phyloP scores from a whole-genome alignment of 2,888 invertebrate species.

The Baronia brevicornis region DNA sequence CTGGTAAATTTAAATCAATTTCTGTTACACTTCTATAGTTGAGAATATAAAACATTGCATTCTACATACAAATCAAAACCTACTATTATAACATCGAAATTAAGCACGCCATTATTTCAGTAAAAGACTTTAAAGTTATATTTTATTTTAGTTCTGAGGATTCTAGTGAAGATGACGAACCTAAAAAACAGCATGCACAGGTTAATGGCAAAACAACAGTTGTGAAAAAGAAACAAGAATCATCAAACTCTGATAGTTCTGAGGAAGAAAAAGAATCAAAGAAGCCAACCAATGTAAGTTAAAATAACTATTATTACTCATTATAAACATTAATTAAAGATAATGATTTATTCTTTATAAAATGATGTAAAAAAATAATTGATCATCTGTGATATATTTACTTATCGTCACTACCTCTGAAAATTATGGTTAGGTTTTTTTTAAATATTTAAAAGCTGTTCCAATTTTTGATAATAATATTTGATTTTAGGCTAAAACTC shows the following conservation, averaged over 20 bases:
- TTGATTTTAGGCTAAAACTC: constrained; percentile 20
- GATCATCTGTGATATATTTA: constrained; percentile 35
- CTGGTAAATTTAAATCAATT: no score
- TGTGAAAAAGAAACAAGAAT: constrained; percentile 43
- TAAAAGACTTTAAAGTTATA: constrained; percentile 1
- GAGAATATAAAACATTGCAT: no score
- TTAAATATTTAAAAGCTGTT: constrained; percentile 15
- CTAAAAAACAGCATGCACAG: constrained; percentile 35
- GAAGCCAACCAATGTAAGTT: constrained; percentile 20
- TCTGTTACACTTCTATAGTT: no score
- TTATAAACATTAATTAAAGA: neutral
- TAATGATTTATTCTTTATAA: constrained; percentile 4
- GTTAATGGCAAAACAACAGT: constrained; percentile 46
- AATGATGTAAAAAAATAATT: constrained; percentile 42
- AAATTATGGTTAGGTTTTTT: no score
- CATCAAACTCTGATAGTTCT: constrained; percentile 57
- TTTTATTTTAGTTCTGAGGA: constrained; percentile 32
- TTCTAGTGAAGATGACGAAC: constrained; percentile 39
- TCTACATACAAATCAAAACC: no score
- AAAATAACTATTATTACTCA: constrained; percentile 6
- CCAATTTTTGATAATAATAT: neutral
- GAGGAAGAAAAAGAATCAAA: constrained; percentile 50
- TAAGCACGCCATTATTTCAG: no score
- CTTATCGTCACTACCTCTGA: constrained; percentile 67
- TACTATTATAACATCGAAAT: no score